Evolutionary conservation across 1,140 invertebrate genomes (phyloP).

Genomic region (Littorina saxatilis): DNA sequence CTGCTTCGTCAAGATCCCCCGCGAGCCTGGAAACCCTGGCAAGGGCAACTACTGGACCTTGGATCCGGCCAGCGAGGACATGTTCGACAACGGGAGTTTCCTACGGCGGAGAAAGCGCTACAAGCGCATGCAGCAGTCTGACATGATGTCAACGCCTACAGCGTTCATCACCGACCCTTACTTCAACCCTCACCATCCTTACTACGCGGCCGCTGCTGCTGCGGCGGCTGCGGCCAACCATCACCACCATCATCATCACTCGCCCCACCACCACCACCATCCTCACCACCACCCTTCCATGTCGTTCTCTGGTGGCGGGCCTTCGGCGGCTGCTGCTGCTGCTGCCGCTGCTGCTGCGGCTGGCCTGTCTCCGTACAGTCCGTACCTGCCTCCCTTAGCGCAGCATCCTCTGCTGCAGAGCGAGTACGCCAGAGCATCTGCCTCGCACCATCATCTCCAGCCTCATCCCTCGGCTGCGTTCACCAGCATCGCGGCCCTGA

Average conservation of each 20-base stretch:
- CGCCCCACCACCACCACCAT: constrained; percentile 44
- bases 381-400: constrained; percentile 47
- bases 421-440: constrained; percentile 37
- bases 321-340: constrained; percentile 29
- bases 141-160: constrained; percentile 61
- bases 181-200: constrained; percentile 53
- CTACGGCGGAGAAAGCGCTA: constrained; percentile 95
- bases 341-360: constrained; percentile 40
- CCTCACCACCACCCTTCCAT: constrained; percentile 33
- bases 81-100: constrained; percentile 99
- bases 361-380: constrained; percentile 35
- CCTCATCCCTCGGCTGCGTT: constrained; percentile 37
- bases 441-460: constrained; percentile 19
- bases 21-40: constrained; percentile 96
- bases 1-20: constrained; percentile 98
- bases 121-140: constrained; percentile 85
- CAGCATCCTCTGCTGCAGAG: constrained; percentile 49
- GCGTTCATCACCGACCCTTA: constrained; percentile 70
- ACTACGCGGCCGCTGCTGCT: constrained; percentile 53
- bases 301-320: constrained; percentile 15
- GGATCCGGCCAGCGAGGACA: constrained; percentile 97
- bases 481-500: constrained; percentile 21
- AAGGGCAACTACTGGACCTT: constrained; percentile 99
- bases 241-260: constrained; percentile 57
- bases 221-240: constrained; percentile 53